Base-by-base conservation (phyloP, 2,113 vertebrate species). In the Heterochromis multidens region DNA sequence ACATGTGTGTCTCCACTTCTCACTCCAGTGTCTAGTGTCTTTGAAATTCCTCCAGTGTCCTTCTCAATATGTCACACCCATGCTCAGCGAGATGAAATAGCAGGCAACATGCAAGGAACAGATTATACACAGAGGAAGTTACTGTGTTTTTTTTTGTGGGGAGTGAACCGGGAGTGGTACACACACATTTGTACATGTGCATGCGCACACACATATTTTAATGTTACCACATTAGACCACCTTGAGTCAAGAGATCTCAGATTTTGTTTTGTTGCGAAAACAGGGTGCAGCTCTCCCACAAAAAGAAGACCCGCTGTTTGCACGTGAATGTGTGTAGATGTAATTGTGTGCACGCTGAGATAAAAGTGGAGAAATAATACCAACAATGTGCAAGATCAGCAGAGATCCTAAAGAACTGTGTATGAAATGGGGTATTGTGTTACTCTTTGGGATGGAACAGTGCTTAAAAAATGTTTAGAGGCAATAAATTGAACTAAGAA, bases 121-220 rank as follows among this genome's bases (percentile, higher is more conserved):
- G 76, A 87, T 87, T 83, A 90, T 90, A 93, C 76, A 85, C 29
- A 76, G 80, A 91, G 88, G 87, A 92, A 93, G 87, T 91, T 83
- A 84, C 63, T 89, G 85, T 25, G 60, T 86, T 81, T 82, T 70
- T n/a, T 85, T 90, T 90, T 91, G 89, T 49, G 46, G 23, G 70
- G 65, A 70, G 72, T 7, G 40, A 89, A 82, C 81, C 85, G 90
- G 95, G 95, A 60, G 94, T 94, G 95, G 92, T 88, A 72, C 58
- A 40, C 25, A 59, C 7, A 79, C 46, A 7, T 49, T 6, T n/a
- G 7, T n/a, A 80, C 17, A 62, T 86, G 52, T 72, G 21, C 2
- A 1, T 46, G 16, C 58, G 70, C 37, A 21, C 43, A 31, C 33
- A 67, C 46, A 65, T 57, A 63, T 70, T 82, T 83, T 35, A 57